These are phyloP conservation scores for Anoplius nigerrimus DNA, from an alignment of 2,888 invertebrate species.

Conservation along the genomic window DNA sequence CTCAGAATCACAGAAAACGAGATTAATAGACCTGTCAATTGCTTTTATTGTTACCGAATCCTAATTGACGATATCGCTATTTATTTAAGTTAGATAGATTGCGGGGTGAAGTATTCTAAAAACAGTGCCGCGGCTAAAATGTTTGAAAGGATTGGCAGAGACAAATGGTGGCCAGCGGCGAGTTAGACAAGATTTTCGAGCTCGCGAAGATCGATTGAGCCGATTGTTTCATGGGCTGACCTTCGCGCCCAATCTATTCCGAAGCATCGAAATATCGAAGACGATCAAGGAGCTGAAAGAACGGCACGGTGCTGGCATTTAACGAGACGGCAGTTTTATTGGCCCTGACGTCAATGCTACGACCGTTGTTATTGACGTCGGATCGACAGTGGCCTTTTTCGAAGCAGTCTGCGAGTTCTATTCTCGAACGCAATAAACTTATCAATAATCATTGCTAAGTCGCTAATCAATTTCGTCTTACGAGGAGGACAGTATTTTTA, in stretches of 20 bases:
- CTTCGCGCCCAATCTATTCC: slow-evolving; percentile 46
- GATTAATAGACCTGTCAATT: no score
- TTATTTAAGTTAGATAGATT: no score
- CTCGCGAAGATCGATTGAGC: slow-evolving; percentile 15
- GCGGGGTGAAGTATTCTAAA: no score
- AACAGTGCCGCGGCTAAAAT: no score
- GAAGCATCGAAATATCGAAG: slow-evolving; percentile 30
- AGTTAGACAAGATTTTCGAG: not conserved
- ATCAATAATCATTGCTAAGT: not conserved
- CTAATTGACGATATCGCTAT: no score
- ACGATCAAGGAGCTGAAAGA: slow-evolving; percentile 24
- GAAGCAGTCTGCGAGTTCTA: slow-evolving; percentile 25
- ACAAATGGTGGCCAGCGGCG: not conserved
- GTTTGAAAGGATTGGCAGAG: not conserved
- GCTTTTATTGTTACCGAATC: no score
- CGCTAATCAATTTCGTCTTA: not conserved
- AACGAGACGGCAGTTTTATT: slow-evolving; percentile 63
- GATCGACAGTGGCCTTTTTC: slow-evolving; percentile 43
- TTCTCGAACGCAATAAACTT: slow-evolving; percentile 14
- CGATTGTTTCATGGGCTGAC: slow-evolving; percentile 47
- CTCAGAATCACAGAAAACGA: no score
- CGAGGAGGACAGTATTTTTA: no score
- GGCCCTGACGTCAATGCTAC: slow-evolving; percentile 64
- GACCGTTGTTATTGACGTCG: slow-evolving; percentile 55
- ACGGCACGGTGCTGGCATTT: slow-evolving; percentile 56